phyloP scores from a whole-genome alignment of 2,797 vertebrate genomes.

The Girardinus metallicus region DNA sequence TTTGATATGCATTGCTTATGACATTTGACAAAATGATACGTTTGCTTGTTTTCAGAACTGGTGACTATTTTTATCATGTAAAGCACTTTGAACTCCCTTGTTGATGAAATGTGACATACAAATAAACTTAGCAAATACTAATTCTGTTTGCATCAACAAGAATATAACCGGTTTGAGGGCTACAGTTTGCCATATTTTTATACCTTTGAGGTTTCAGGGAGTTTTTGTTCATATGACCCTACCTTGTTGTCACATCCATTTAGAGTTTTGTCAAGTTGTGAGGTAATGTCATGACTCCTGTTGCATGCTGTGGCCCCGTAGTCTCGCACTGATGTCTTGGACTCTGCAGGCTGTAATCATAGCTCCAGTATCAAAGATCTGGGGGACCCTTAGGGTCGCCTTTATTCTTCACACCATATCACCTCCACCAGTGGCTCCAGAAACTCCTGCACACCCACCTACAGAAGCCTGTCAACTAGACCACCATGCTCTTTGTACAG shows the following conservation, averaged over 20 bases:
- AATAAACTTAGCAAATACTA: neutral
- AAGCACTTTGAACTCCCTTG: too few species aligned
- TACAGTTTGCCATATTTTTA: neutral
- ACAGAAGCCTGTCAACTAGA: neutral
- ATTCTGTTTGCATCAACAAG: neutral
- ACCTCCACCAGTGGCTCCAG: conserved; percentile 30
- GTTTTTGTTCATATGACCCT: conserved; percentile 28
- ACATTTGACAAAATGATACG: too few species aligned
- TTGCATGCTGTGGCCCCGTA: conserved; percentile 62
- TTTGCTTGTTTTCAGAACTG: too few species aligned
- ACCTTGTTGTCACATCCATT: conserved; percentile 68
- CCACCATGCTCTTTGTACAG: neutral
- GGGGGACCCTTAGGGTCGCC: conserved; percentile 18
- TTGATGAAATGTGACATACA: too few species aligned
- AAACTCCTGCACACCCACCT: conserved; percentile 32
- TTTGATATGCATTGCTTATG: too few species aligned
- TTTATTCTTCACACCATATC: conserved; percentile 10
- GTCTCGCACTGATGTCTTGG: conserved; percentile 45
- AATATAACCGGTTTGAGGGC: too few species aligned
- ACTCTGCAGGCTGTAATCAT: conserved; percentile 71
- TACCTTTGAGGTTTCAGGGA: neutral
- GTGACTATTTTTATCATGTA: too few species aligned
- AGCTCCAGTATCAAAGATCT: conserved; percentile 64
- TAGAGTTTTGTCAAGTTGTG: conserved; percentile 55
- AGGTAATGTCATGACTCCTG: conserved; percentile 54